phyloP scores from a whole-genome alignment of 2,113 vertebrate genomes.

The Megatriorchis doriae region DNA sequence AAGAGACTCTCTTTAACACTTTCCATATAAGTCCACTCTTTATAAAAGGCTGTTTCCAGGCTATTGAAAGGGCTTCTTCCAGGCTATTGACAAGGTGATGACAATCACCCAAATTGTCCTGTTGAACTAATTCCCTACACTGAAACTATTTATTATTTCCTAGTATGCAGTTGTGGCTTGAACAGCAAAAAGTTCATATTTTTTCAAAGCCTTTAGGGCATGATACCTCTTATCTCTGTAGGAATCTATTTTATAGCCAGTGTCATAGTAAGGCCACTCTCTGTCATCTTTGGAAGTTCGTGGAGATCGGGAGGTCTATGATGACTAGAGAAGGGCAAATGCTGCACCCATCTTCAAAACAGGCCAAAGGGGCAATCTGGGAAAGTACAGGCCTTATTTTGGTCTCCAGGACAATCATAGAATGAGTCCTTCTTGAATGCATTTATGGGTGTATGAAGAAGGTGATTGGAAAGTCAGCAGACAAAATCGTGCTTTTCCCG shows the following conservation, averaged over 20 bases:
- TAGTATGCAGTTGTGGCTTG: background rate
- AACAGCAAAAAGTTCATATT: slow-evolving; percentile 9
- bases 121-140: slow-evolving; percentile 41
- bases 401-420: background rate
- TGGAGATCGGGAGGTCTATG: background rate
- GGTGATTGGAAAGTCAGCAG: background rate
- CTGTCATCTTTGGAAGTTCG: background rate
- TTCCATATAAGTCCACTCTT: slow-evolving; percentile 49
- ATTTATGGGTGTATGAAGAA: background rate
- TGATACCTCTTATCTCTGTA: background rate
- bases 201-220: slow-evolving; percentile 9
- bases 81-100: slow-evolving; percentile 38
- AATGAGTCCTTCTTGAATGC: background rate
- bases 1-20: slow-evolving; percentile 35
- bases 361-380: background rate
- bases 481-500: background rate
- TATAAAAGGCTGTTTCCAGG: slow-evolving; percentile 54
- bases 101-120: slow-evolving; percentile 29
- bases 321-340: background rate
- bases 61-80: slow-evolving; percentile 45
- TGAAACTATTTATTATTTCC: slow-evolving; percentile 48
- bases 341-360: background rate
- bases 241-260: background rate
- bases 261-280: background rate
- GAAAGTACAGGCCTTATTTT: background rate